Evolutionary conservation across 2,888 invertebrate genomes (phyloP), one percentile per base, ranked within the genome.

Genomic region (Leuctra nigra): DNA sequence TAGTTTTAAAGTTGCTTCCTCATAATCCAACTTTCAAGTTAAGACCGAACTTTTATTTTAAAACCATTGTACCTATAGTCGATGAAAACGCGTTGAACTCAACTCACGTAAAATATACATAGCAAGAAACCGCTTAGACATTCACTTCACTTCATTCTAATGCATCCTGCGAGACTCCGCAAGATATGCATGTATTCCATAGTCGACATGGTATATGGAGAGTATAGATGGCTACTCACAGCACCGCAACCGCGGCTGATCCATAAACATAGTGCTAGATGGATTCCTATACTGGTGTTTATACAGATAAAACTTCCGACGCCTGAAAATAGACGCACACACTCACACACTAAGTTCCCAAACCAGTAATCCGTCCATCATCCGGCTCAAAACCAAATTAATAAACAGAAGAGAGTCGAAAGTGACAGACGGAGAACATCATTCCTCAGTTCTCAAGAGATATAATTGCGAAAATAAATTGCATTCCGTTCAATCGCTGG

Each of bases 361-460:
- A 22, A n/a, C 11, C 29, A 23, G 44, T 44, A 44, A 44, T 44
- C 44, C 44, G 23, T 44, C 44, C 23, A 22, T 44, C 44, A 13
- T n/a, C 18, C 44, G 3, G 7, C 44, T 44, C 44, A 44, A 44
- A 22, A 16, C 44, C 18, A 44, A n/a, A 44, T 44, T 44, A 44
- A 44, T 44, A 44, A 44, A 44, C 44, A 44, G 20, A n/a, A n/a
- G n/a, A n/a, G n/a, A n/a, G n/a, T n/a, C n/a, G 44, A 44, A 39
- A 44, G 23, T 44, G 44, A 44, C 44, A 44, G 44, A 44, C 23
- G 44, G 22, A 23, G 6, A 44, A 22, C 44, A 13, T 44, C 6
- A n/a, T n/a, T n/a, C n/a, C n/a, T n/a, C n/a, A n/a, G n/a, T n/a
- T n/a, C n/a, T n/a, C n/a, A n/a, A n/a, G n/a, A n/a, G n/a, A n/a